These are phyloP conservation scores for Andrena chrysosceles DNA, from an alignment of 2,888 invertebrate genomes.

Conservation along the genomic window DNA sequence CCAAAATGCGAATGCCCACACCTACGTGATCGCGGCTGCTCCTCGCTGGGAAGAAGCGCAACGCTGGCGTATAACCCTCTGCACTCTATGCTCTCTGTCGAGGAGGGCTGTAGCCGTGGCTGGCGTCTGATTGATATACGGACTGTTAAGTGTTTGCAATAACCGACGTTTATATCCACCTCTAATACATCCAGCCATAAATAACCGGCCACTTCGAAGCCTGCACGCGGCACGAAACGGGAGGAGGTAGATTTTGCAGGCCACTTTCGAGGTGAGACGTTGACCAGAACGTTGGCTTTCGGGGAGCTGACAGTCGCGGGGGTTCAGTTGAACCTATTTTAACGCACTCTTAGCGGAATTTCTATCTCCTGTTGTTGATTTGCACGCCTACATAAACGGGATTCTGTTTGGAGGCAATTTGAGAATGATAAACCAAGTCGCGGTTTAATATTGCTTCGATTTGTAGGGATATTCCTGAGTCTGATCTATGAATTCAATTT, in stretches of 20 bases:
- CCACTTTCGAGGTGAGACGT: conserved; percentile 56
- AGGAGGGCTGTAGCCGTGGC: conserved; percentile 74
- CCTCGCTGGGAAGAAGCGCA: conserved; percentile 69
- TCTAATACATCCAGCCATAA: conserved; percentile 83
- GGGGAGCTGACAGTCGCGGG: conserved; percentile 1
- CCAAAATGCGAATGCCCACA: conserved; percentile 41
- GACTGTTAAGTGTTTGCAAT: conserved; percentile 85
- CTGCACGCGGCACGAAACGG: conserved; percentile 65
- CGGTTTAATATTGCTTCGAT: too few relatives aligned
- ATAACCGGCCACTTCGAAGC: conserved; percentile 81
- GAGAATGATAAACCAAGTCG: too few relatives aligned
- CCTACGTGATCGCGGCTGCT: conserved; percentile 53
- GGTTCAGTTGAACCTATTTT: conserved; percentile 14
- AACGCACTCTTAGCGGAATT: not conserved
- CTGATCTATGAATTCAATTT: too few relatives aligned
- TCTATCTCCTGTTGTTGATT: not conserved
- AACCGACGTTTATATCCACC: conserved; percentile 84
- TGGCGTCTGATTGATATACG: conserved; percentile 85
- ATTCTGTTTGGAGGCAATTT: not conserved
- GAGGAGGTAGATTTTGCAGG: conserved; percentile 36
- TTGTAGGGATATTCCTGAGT: too few relatives aligned
- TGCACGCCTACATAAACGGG: not conserved
- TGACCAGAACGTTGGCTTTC: conserved; percentile 58
- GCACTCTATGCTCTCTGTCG: conserved; percentile 42
- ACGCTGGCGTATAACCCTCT: conserved; percentile 65